A percentile compares a stretch with the other conserved stretches of the same genome.
Conservation (phyloP, 2,888 invertebrate species). For the Ctenicera cuprea region DNA sequence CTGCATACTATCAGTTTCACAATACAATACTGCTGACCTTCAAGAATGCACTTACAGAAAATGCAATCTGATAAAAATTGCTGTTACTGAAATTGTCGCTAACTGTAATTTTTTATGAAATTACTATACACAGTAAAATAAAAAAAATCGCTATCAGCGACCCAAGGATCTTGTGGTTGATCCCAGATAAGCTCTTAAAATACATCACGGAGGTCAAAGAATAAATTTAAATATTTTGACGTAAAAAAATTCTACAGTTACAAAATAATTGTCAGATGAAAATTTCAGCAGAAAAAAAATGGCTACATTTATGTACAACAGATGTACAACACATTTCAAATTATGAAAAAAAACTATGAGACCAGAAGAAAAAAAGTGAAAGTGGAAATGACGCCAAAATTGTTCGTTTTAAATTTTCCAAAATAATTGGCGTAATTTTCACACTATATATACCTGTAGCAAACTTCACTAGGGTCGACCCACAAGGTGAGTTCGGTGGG, state of each 20-base stretch:
- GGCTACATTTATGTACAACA: no score
- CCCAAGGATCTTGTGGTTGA: conserved; percentile 25
- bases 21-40: neutral
- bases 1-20: neutral
- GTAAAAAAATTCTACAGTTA: no score
- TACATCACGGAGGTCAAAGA: no score
- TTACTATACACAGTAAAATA: no score
- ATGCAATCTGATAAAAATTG: neutral
- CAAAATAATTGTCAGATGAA: no score
- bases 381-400: no score
- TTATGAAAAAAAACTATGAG: neutral
- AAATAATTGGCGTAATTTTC: no score
- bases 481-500: conserved; percentile 85
- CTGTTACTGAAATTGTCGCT: neutral
- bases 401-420: no score
- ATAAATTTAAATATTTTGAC: no score
- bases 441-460: conserved; percentile 69
- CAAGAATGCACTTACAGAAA: neutral
- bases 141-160: conserved; percentile 11
- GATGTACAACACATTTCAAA: no score
- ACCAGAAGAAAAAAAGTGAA: neutral
- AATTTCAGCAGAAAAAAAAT: no score
- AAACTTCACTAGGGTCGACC: conserved; percentile 85
- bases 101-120: conserved; percentile 15
- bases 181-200: conserved; percentile 12